Conservation (phyloP, 2,113 vertebrate species). For the Rutilus rutilus region DNA sequence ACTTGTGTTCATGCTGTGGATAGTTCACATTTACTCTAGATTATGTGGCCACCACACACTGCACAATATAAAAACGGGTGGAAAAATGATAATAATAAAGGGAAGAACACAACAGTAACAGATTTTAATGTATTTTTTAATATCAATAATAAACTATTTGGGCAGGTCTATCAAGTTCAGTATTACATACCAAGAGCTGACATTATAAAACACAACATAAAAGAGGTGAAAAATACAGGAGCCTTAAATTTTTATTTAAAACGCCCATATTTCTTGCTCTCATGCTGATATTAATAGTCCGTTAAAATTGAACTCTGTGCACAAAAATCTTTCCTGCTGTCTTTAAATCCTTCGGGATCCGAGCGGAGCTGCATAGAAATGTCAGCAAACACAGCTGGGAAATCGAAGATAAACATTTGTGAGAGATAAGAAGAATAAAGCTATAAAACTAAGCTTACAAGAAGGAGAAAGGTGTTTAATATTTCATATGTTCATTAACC, state of each 20-base stretch:
- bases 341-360: not conserved
- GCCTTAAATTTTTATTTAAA: not conserved
- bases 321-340: constrained; percentile 8
- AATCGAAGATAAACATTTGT: not conserved
- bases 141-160: too few relatives aligned
- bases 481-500: not conserved
- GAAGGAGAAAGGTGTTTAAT: not conserved
- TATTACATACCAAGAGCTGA: not conserved
- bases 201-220: not conserved
- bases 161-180: too few relatives aligned
- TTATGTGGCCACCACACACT: not conserved
- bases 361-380: not conserved
- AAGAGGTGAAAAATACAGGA: not conserved
- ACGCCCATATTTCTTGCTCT: not conserved
- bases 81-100: not conserved
- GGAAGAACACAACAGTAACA: not conserved
- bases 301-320: not conserved
- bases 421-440: constrained; percentile 3
- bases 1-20: too few relatives aligned
- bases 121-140: not conserved
- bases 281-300: not conserved
- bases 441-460: not conserved
- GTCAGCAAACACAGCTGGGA: not conserved
- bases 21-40: not conserved
- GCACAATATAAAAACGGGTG: not conserved